Percentiles rank a stretch among this genome's conserved stretches.
phyloP scores from a whole-genome alignment of 2,113 vertebrate genomes.

The Dipodomys spectabilis region DNA sequence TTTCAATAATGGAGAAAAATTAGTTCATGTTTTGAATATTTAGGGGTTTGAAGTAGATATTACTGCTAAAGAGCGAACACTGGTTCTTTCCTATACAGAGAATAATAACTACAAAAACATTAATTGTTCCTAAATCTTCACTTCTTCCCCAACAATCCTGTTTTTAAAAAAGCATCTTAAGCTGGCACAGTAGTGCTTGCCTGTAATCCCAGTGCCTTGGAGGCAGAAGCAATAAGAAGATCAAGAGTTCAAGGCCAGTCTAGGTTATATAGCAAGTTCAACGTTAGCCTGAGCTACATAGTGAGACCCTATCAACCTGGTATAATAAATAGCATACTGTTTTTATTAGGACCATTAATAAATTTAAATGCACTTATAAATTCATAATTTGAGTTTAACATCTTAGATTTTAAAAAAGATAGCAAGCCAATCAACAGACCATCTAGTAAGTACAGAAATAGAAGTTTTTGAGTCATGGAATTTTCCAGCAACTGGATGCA shows the following conservation, averaged over 20 bases:
- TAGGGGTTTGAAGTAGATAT: constrained; percentile 68
- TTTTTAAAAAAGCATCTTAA: constrained; percentile 10
- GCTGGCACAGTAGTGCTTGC: no score
- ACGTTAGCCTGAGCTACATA: no score
- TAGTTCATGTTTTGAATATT: constrained; percentile 83
- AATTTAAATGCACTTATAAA: constrained; percentile 34
- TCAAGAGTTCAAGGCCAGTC: no score
- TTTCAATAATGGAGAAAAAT: constrained; percentile 84
- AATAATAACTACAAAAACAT: constrained; percentile 53
- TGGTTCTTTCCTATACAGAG: constrained; percentile 22
- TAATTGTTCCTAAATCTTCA: constrained; percentile 15
- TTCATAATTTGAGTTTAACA: constrained; percentile 25
- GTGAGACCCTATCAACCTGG: no score
- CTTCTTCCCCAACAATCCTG: constrained; percentile 7
- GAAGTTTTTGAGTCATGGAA: neutral
- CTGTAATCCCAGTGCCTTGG: no score
- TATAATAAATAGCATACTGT: neutral
- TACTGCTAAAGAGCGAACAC: constrained; percentile 33
- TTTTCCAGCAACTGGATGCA: no score
- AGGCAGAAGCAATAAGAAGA: no score
- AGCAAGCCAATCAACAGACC: neutral
- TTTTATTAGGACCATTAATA: constrained; percentile 10
- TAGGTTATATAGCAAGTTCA: no score
- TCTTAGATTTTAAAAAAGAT: constrained; percentile 26
- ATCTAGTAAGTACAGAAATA: neutral